phyloP scores from a whole-genome alignment of 2,797 vertebrate species.

The Spizella passerina region DNA sequence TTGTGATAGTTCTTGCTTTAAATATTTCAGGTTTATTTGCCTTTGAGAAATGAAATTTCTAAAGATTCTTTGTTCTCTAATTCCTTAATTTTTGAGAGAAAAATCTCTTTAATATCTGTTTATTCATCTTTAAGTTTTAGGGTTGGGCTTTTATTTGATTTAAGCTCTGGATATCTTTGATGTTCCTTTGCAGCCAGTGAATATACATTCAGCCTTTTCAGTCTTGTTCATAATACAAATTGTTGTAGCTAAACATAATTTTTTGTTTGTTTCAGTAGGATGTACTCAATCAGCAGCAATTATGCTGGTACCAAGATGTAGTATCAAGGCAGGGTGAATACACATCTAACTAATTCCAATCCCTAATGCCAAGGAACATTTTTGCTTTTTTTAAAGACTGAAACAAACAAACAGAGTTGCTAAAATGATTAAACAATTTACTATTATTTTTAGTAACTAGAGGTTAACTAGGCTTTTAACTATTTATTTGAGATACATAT shows the following conservation, averaged over 20 bases:
- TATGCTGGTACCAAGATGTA: not conserved
- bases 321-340: not conserved
- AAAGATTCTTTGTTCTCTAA: not conserved
- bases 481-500: not conserved
- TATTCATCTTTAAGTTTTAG: not conserved
- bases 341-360: not conserved
- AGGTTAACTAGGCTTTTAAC: not conserved
- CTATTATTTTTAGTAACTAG: not conserved
- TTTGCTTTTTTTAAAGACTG: not conserved
- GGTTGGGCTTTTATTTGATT: not conserved
- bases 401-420: not conserved
- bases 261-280: not conserved
- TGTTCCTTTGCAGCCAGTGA: not conserved
- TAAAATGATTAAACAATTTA: not conserved
- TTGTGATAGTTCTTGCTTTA: not conserved
- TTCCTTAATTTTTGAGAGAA: not conserved
- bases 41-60: not conserved
- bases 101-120: not conserved
- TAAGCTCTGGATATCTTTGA: not conserved
- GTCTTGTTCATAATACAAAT: not conserved
- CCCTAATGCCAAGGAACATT: fast-evolving
- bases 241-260: not conserved
- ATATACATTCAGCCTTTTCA: not conserved
- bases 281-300: constrained; percentile 6
- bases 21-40: not conserved